A percentile compares a stretch with the other conserved stretches of the same genome.
These are phyloP conservation scores for Tenualosa ilisha DNA, from an alignment of 2,797 vertebrate species.

Conservation along the genomic window DNA sequence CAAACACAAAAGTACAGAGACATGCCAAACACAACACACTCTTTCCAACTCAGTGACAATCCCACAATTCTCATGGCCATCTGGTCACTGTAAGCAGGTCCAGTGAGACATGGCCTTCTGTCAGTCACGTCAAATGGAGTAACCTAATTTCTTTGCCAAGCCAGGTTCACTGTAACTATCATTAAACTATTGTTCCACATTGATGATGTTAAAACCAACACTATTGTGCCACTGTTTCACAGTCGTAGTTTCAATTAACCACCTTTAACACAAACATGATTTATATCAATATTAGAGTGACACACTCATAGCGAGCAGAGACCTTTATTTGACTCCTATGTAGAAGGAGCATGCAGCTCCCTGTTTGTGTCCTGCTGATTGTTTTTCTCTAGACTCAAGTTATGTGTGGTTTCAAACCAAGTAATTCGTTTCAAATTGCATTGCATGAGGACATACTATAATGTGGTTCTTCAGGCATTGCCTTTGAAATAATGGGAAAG, in stretches of 20 bases:
- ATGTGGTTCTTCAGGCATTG: not conserved
- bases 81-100: not conserved
- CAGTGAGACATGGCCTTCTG: not conserved
- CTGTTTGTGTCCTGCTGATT: not conserved
- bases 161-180: not conserved
- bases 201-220: not conserved
- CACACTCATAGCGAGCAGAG: not conserved
- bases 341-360: not conserved
- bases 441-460: not conserved
- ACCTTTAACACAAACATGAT: not conserved
- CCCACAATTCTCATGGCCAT: conserved; percentile 4
- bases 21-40: not conserved
- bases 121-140: not conserved
- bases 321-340: not conserved
- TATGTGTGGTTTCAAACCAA: not conserved
- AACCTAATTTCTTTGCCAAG: not conserved
- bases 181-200: not conserved
- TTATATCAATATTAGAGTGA: not conserved
- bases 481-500: not conserved
- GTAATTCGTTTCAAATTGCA: not conserved
- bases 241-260: not conserved
- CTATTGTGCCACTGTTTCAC: conserved; percentile 2
- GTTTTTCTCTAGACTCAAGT: not conserved
- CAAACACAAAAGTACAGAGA: not conserved
- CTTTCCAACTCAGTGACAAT: not conserved